Conservation (phyloP, 2,113 vertebrate species). For the Blennius ocellaris region DNA sequence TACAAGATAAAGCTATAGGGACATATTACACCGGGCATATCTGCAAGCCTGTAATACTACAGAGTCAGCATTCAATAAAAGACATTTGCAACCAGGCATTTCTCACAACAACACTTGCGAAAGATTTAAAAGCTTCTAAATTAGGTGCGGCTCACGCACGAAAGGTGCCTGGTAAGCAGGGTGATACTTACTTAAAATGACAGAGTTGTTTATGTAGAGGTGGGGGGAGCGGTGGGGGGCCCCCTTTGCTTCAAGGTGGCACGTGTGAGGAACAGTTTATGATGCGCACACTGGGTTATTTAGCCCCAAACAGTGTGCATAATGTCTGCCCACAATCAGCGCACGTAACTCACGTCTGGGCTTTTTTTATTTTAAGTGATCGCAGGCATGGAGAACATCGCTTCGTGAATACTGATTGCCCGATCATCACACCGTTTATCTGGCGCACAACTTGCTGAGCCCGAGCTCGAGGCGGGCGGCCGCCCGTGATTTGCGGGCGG, state of each 20-base stretch:
- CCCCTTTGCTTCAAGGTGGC: slow-evolving; percentile 67
- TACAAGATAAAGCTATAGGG: slow-evolving; percentile 87
- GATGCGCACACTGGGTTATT: slow-evolving; percentile 81
- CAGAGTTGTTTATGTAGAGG: slow-evolving; percentile 85
- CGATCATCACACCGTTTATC: slow-evolving; percentile 54
- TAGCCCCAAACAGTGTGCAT: slow-evolving; percentile 81
- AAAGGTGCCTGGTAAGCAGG: slow-evolving; percentile 88
- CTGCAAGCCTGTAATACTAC: slow-evolving; percentile 86
- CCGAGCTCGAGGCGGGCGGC: slow-evolving; percentile 18
- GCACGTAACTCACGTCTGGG: slow-evolving; percentile 71
- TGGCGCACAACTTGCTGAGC: slow-evolving; percentile 27
- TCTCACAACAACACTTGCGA: slow-evolving; percentile 84
- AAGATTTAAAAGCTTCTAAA: slow-evolving; percentile 90
- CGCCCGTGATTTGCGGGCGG: slow-evolving; percentile 48
- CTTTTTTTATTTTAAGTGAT: slow-evolving; percentile 47
- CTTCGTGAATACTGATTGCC: slow-evolving; percentile 63
- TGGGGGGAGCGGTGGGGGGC: slow-evolving; percentile 36
- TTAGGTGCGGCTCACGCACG: slow-evolving; percentile 83
- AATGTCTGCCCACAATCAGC: slow-evolving; percentile 82
- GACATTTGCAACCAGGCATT: slow-evolving; percentile 88
- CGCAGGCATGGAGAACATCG: slow-evolving; percentile 52
- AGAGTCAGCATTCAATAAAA: slow-evolving; percentile 89
- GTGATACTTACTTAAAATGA: slow-evolving; percentile 86
- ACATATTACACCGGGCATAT: slow-evolving; percentile 86
- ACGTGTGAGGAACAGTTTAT: slow-evolving; percentile 77